Base-by-base conservation (phyloP, 2,113 vertebrate species). In the Urocolius indicus region DNA sequence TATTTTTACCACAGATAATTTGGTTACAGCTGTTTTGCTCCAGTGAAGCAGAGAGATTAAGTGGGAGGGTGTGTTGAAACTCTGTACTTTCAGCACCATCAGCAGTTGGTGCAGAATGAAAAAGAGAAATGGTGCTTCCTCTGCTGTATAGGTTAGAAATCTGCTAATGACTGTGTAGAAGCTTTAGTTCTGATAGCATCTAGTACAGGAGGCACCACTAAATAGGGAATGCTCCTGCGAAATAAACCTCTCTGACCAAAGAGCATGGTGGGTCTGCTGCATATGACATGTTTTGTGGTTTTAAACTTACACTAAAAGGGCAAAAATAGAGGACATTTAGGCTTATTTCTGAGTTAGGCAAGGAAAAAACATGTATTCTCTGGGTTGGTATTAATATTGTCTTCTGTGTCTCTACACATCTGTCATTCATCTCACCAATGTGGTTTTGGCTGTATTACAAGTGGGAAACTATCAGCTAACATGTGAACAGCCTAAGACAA, bases 1-100 rank as follows among this genome's bases (percentile, higher is more conserved):
- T 95, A 86, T 94, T 95, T 94, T 96, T 90, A 27, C 76, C 19
- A 24, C 27, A 85, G 46, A 51, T 90, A 59, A 91, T 94, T 96
- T 96, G 90, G 36, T 78, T 93, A 69, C 30, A 68, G 87, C 27
- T 68, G 88, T 82, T 86, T 63, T 78, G 92, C 94, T 95, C 52
- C 76, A 90, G 65, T 92, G 94, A 90, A 93, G 83, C 90, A 57
- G 71, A 89, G 71, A 89, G 51, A 83, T 63, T 21, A 58, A 38
- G 36, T 4, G 9, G 16, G 30, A 75, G 68, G 72, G 54, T 0
- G 0, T 93, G 80, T 67, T 90, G 85, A 86, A 97, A 93, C 43
- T 78, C 36, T 34, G 27, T 16, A 59, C 73, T 94, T 94, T 72
- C 29, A 67, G 57, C 29, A 32, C 48, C 16, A 63, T 51, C 19